A percentile compares a stretch with the other conserved stretches of the same genome.
Conservation (phyloP, 2,113 vertebrate genomes). For the Bubo bubo region DNA sequence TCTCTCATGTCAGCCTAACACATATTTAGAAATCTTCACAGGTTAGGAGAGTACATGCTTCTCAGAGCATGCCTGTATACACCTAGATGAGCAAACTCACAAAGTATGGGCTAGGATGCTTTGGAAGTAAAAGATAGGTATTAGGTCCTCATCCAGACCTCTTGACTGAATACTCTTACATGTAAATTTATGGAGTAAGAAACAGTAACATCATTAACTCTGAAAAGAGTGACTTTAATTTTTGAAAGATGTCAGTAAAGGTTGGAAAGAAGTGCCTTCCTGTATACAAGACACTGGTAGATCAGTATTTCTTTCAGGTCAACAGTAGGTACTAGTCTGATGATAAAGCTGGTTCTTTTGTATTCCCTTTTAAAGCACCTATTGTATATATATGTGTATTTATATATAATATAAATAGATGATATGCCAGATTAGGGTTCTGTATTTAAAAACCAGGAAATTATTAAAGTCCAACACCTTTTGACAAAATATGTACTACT, state of each 20-base stretch:
- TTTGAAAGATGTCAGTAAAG: neutral
- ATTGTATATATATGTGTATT: neutral
- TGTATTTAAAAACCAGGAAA: neutral
- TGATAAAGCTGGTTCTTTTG: neutral
- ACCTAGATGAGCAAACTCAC: neutral
- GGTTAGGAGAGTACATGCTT: neutral
- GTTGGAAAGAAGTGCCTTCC: neutral
- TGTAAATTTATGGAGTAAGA: neutral
- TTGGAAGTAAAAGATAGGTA: neutral
- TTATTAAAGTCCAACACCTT: neutral
- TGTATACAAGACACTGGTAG: neutral
- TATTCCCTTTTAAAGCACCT: neutral
- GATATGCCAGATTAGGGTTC: neutral
- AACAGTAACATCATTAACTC: neutral
- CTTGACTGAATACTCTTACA: neutral
- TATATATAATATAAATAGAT: neutral
- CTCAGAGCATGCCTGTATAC: neutral
- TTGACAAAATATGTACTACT: neutral
- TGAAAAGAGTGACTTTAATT: neutral
- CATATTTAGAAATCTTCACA: neutral
- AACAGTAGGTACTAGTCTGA: neutral
- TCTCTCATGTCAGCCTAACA: neutral
- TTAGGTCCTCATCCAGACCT: neutral
- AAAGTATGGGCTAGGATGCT: neutral
- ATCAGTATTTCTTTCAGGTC: neutral